phyloP scores from a whole-genome alignment of 2,113 vertebrate genomes.

The Ceuthmochares aereus region DNA sequence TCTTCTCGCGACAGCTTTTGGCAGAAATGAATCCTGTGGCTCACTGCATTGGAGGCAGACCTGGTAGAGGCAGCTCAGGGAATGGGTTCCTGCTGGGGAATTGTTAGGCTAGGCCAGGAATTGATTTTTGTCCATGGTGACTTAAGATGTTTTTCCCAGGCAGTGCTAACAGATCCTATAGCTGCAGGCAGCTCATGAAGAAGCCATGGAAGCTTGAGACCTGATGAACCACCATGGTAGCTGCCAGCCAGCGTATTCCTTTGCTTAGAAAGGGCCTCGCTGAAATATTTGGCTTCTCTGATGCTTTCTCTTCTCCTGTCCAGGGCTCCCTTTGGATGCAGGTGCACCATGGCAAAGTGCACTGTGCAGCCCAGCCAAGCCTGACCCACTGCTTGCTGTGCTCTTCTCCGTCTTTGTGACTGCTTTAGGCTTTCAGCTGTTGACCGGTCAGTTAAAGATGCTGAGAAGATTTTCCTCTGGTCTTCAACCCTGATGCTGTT shows the following conservation, averaged over 20 bases:
- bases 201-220: neutral
- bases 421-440: no score
- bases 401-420: no score
- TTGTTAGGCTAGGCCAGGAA: neutral
- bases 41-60: rapidly evolving
- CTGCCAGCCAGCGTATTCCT: neutral
- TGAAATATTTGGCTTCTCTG: neutral
- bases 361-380: neutral
- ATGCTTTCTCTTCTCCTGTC: neutral
- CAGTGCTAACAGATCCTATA: neutral
- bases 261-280: neutral
- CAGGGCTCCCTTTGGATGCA: neutral
- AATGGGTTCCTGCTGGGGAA: neutral
- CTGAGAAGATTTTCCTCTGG: neutral
- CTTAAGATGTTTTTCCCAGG: neutral
- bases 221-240: neutral
- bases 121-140: neutral
- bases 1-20: neutral
- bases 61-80: neutral
- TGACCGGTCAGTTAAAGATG: neutral
- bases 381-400: neutral
- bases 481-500: neutral
- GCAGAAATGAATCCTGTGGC: neutral
- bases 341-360: neutral
- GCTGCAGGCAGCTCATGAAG: neutral